phyloP scores from a whole-genome alignment of 2,888 invertebrate species.

The Epirrhoe tristata region DNA sequence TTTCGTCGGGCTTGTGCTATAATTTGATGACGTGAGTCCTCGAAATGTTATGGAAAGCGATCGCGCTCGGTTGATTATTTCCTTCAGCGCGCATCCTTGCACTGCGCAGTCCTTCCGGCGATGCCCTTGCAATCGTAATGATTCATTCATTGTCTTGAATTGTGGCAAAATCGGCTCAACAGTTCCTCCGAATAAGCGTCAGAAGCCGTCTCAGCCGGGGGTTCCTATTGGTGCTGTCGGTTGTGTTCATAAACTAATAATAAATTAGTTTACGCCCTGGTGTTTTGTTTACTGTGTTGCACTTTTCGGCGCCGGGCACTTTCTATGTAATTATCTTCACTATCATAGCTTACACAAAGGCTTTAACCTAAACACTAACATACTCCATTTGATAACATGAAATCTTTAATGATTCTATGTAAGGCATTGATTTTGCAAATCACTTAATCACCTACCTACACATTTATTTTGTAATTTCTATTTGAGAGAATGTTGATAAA shows the following conservation, averaged over 20 bases:
- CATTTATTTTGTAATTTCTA: neutral
- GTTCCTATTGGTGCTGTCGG: conserved; percentile 27
- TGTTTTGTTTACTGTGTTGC: conserved; percentile 77
- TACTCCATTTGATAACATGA: conserved; percentile 1
- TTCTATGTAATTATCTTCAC: conserved; percentile 12
- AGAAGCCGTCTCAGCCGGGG: conserved; percentile 13
- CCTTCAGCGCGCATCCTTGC: conserved; percentile 56
- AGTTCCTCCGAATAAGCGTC: conserved; percentile 46
- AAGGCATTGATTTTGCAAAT: neutral
- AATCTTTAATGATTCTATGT: neutral
- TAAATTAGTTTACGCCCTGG: conserved; percentile 57
- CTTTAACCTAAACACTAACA: conserved; percentile 16
- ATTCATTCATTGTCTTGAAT: conserved; percentile 82
- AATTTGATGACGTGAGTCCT: conserved; percentile 75
- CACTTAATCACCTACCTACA: neutral
- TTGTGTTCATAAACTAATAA: conserved; percentile 41
- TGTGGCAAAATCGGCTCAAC: conserved; percentile 64
- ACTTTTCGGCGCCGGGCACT: conserved; percentile 53
- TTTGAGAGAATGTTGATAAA: conserved; percentile 23
- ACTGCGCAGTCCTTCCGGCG: conserved; percentile 47
- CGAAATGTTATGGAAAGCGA: conserved; percentile 62
- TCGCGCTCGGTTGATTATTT: conserved; percentile 54
- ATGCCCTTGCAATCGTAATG: conserved; percentile 70
- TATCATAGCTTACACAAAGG: conserved; percentile 19
- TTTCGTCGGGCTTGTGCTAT: conserved; percentile 71